These are phyloP conservation scores for Anthrax anthrax DNA, from an alignment of 2,888 invertebrate genomes.

Conservation along the genomic window DNA sequence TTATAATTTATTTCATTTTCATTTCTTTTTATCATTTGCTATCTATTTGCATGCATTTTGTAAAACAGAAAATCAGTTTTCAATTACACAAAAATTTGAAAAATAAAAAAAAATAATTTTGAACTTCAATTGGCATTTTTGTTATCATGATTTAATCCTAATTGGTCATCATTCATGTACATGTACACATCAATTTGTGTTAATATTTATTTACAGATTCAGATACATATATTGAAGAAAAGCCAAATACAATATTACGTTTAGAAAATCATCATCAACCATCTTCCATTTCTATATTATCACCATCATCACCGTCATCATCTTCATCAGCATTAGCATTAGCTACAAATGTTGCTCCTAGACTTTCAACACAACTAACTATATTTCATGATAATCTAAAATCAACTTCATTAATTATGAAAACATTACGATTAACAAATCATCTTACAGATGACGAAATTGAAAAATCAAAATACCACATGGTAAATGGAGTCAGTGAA, in stretches of 20 bases:
- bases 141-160: no score
- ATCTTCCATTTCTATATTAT: not conserved
- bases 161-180: not conserved
- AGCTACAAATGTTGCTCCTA: not conserved
- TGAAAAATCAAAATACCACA: no score
- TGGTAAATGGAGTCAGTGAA: no score
- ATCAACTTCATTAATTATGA: conserved; percentile 33
- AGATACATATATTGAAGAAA: not conserved
- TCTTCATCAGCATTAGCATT: not conserved
- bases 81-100: no score
- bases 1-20: no score
- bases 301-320: not conserved
- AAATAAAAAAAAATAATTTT: no score
- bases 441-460: no score
- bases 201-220: conserved; percentile 3
- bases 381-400: conserved; percentile 17
- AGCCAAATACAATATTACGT: not conserved
- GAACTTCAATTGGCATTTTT: no score
- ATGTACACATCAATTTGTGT: conserved; percentile 2
- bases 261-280: not conserved
- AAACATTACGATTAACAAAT: conserved; percentile 29
- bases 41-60: not conserved
- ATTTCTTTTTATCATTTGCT: not conserved
- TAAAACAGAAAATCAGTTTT: no score
- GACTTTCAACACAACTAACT: not conserved